Conservation (phyloP, 2,888 invertebrate genomes). For the Cataglyphis altisquamis region DNA sequence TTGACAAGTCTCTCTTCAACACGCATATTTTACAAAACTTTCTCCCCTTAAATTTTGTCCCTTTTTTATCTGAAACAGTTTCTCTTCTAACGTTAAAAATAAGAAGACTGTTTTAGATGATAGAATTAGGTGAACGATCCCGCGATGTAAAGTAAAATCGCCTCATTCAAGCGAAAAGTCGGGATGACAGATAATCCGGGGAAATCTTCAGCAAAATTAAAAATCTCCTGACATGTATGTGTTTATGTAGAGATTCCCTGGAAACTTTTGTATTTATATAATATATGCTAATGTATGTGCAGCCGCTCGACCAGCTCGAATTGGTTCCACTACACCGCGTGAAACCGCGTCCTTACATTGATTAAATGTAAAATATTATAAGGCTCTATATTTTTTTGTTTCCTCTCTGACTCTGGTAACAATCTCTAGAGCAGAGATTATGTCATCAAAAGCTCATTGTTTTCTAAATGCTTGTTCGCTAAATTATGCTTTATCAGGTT, state of each 20-base stretch:
- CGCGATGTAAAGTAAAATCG: background rate
- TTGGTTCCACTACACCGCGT: background rate
- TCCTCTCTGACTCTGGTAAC: slow-evolving; percentile 35
- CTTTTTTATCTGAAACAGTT: slow-evolving; percentile 27
- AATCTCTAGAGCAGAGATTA: slow-evolving; percentile 38
- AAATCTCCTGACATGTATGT: background rate
- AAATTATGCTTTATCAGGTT: background rate
- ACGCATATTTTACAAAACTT: background rate
- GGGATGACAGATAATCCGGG: background rate
- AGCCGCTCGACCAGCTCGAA: slow-evolving; percentile 6
- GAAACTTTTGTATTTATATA: background rate
- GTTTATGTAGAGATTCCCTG: background rate
- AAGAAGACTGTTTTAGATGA: slow-evolving; percentile 29
- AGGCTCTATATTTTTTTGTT: slow-evolving; percentile 48
- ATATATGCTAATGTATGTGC: slow-evolving; percentile 1
- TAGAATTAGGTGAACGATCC: slow-evolving; percentile 15
- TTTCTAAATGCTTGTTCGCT: background rate
- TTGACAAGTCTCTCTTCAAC: background rate
- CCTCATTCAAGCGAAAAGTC: background rate
- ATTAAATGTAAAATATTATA: slow-evolving; percentile 46
- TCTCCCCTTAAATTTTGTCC: background rate
- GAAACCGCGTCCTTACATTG: slow-evolving; percentile 22
- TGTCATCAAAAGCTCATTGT: slow-evolving; percentile 28
- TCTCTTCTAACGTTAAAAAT: slow-evolving; percentile 23
- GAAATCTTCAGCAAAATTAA: background rate